These are phyloP conservation scores for Mycteria americana DNA, from an alignment of 2,797 vertebrate species.

Conservation along the genomic window DNA sequence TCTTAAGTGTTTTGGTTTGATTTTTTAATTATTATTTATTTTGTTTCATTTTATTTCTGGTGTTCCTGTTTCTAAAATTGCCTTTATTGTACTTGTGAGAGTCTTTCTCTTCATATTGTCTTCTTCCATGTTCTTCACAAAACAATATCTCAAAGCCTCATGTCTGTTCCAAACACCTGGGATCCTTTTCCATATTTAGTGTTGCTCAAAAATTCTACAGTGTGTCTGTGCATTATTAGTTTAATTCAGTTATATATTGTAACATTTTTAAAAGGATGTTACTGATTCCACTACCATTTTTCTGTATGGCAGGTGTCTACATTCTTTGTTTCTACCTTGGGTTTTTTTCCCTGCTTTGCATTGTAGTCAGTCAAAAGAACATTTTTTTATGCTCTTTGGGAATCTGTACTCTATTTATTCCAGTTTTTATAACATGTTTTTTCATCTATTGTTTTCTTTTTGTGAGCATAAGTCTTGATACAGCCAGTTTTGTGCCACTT, in stretches of 20 bases:
- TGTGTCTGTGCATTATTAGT: background rate
- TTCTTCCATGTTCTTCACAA: background rate
- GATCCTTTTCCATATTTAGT: background rate
- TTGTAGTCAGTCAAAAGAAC: background rate
- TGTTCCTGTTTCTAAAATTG: background rate
- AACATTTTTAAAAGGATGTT: background rate
- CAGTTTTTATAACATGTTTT: background rate
- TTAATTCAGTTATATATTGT: background rate
- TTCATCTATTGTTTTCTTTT: background rate
- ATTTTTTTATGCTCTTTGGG: background rate
- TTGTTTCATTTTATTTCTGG: background rate
- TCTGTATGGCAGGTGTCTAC: background rate
- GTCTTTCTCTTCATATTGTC: background rate
- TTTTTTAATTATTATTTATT: background rate
- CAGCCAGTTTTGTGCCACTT: background rate
- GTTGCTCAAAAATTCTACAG: background rate
- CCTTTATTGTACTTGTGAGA: background rate
- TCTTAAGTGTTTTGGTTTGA: background rate
- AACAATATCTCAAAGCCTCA: background rate
- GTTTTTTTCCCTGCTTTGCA: background rate
- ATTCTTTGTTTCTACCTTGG: background rate
- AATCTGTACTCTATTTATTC: background rate
- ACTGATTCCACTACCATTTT: background rate
- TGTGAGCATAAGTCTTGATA: background rate
- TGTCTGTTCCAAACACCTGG: background rate